Base-by-base conservation (phyloP, 2,113 vertebrate genomes). In the Tachycineta bicolor region DNA sequence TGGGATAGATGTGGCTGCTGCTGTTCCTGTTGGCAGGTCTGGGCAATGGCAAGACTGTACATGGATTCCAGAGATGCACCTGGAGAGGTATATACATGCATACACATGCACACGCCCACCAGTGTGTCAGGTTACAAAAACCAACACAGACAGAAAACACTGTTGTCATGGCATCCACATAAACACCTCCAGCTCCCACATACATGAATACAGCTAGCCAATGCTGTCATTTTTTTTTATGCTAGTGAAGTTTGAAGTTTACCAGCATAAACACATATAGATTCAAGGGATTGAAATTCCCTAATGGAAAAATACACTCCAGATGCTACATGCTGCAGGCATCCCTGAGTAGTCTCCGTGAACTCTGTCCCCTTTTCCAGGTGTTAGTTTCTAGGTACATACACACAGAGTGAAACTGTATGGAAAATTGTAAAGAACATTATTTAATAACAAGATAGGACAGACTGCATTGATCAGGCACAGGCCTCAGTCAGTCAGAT, bases 51-150 rank as follows among this genome's bases (percentile, higher is more conserved):
- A 71, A 33, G 50, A 71, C 69, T 41, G 28, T 80, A 39, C 26
- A 10, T 1, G 12, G 25, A 37, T 83, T 93, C 49, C 26, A 76
- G 44, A 60, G 24, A n/a, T 12, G 9, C 16, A 69, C 14, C 34
- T 76, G 79, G 8, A 68, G 33, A 73, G 14, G 41, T 18, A 9
- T 4, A 1, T 28, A 12, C 28, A 4, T n/a, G 53, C 28, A 28
- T 5, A 12, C 10, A 29, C 37, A 34, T 0, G 14, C 18, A 69
- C 11, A 24, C 5, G 12, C 22, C 19, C 11, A 68, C 8, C 11
- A 34, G 34, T 2, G 0, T 47, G 20, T 25, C 34, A 14, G 12
- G 20, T 12, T 12, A 20, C 31, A 69, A 60, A 83, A 83, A 21
- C 1, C 17, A 80, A 34, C 11, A 44, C 28, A 25, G 49, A 50